Percentiles rank a stretch among this genome's conserved stretches.
phyloP scores from a whole-genome alignment of 1,140 invertebrate genomes.

The Homalodisca vitripennis region DNA sequence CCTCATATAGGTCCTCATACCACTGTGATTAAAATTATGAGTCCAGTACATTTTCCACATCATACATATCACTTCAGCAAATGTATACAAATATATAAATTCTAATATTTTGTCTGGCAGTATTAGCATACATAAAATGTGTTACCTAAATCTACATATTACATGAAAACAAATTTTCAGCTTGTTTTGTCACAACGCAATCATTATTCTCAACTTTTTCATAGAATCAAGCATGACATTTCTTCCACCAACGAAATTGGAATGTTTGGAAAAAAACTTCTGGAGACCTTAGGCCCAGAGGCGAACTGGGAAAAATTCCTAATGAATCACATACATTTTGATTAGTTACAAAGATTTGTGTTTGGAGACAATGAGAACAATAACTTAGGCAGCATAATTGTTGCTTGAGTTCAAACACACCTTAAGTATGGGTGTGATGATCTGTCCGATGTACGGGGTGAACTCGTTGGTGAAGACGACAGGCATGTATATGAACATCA shows the following conservation, averaged over 20 bases:
- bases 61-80: not conserved
- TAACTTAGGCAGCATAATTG: too few relatives aligned
- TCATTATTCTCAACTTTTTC: too few relatives aligned
- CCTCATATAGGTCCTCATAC: too few relatives aligned
- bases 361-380: too few relatives aligned
- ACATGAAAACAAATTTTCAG: too few relatives aligned
- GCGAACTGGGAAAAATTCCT: not conserved
- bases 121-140: not conserved
- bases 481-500: slow-evolving; percentile 99
- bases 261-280: too few relatives aligned
- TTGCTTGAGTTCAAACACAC: too few relatives aligned
- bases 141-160: too few relatives aligned
- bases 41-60: not conserved
- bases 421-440: slow-evolving; percentile 96
- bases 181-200: too few relatives aligned
- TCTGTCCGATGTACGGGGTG: slow-evolving; percentile 94
- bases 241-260: too few relatives aligned
- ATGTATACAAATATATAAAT: not conserved
- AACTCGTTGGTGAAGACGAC: slow-evolving; percentile 95
- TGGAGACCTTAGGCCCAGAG: not conserved
- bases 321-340: not conserved
- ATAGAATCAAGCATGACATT: too few relatives aligned
- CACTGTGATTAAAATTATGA: too few relatives aligned
- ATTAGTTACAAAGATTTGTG: not conserved
- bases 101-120: not conserved